These are phyloP conservation scores for Gallinago paraguaiae DNA, from an alignment of 2,113 vertebrate genomes.

Conservation along the genomic window DNA sequence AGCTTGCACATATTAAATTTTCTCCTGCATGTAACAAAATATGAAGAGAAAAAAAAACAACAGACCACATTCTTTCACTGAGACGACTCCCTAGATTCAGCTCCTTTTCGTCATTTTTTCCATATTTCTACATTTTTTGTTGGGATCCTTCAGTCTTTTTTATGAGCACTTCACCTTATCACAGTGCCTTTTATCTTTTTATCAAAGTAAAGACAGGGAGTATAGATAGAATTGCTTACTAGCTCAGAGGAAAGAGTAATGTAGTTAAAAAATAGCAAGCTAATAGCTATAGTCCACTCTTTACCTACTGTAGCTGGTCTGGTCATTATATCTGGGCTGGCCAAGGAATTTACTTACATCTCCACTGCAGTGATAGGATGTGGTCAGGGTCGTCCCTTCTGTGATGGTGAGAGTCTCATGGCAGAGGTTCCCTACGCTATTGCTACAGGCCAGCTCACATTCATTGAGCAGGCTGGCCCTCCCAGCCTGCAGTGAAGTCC, in stretches of 20 bases:
- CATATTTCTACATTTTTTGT: not conserved
- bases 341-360: not conserved
- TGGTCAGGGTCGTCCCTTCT: not conserved
- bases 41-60: not conserved
- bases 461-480: not conserved
- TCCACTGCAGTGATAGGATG: not conserved
- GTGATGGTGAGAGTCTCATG: accelerated
- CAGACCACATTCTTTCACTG: not conserved
- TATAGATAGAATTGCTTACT: not conserved
- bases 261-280: not conserved
- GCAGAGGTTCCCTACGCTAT: not conserved
- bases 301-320: not conserved
- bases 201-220: not conserved
- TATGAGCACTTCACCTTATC: not conserved
- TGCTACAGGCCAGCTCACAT: accelerated
- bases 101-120: not conserved
- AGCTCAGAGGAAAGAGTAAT: not conserved
- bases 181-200: not conserved
- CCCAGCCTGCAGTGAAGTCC: not conserved
- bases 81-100: not conserved
- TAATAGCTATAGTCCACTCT: not conserved
- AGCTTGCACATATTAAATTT: not conserved
- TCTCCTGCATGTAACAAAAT: not conserved
- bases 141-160: not conserved
- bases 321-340: not conserved